Evolutionary conservation across 1,140 invertebrate genomes (phyloP).

Genomic region (Oncopeltus fasciatus): DNA sequence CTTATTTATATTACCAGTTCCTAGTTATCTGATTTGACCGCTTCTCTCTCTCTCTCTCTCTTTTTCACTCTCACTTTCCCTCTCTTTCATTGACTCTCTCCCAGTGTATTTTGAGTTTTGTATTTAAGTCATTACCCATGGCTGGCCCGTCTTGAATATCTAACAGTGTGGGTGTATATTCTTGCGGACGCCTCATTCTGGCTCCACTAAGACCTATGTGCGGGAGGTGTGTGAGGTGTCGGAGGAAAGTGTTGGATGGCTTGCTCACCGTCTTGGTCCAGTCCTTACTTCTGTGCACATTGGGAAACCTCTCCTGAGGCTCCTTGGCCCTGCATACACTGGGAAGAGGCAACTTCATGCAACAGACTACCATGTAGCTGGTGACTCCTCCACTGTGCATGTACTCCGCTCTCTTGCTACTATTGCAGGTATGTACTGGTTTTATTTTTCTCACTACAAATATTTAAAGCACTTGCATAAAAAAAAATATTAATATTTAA

Average conservation of each 20-base stretch:
- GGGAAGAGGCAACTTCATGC: conserved; percentile 52
- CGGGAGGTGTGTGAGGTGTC: conserved; percentile 72
- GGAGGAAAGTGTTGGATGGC: conserved; percentile 78
- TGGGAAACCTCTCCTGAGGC: conserved; percentile 79
- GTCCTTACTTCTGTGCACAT: conserved; percentile 81
- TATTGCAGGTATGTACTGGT: conserved; percentile 47
- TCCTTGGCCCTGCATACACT: conserved; percentile 85
- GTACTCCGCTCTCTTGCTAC: conserved; percentile 76
- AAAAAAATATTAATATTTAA: no score
- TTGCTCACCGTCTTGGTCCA: conserved; percentile 85
- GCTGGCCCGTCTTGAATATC: background rate
- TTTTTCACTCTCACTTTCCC: no score
- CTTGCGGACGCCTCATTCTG: no score
- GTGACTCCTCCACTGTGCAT: conserved; percentile 67
- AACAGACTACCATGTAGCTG: conserved; percentile 35
- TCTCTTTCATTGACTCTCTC: no score
- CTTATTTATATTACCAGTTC: no score
- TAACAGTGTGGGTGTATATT: no score
- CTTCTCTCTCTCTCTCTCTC: no score
- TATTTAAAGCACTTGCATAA: no score
- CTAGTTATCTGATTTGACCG: no score
- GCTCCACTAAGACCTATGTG: conserved; percentile 20
- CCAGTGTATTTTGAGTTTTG: no score
- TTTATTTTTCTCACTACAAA: no score
- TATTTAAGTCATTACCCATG: no score